phyloP scores from a whole-genome alignment of 2,888 invertebrate genomes.

The Ectemnius lituratus region DNA sequence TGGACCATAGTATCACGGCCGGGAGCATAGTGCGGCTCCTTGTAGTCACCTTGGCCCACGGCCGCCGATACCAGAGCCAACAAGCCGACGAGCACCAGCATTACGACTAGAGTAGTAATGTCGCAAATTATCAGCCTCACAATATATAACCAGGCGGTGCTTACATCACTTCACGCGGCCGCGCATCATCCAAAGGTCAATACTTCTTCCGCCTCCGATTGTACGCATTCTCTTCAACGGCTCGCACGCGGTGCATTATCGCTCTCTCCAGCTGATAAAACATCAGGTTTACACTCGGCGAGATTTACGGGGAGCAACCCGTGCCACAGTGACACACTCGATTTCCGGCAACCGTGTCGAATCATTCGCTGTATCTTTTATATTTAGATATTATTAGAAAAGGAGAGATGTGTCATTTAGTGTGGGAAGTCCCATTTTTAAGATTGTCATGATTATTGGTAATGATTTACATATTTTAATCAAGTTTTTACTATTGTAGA shows the following conservation, averaged over 20 bases:
- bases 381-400: too few species aligned
- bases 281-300: neutral
- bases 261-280: constrained; percentile 12
- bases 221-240: constrained; percentile 24
- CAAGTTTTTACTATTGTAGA: too few species aligned
- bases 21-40: constrained; percentile 79
- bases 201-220: constrained; percentile 10
- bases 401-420: too few species aligned
- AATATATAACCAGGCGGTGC: constrained; percentile 46
- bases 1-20: constrained; percentile 81
- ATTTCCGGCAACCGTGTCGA: too few species aligned
- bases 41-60: constrained; percentile 30
- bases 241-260: neutral
- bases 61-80: constrained; percentile 44
- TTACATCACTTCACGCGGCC: constrained; percentile 24
- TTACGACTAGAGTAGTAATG: constrained; percentile 40
- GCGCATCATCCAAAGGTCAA: constrained; percentile 45
- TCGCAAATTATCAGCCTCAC: constrained; percentile 27
- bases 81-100: constrained; percentile 48
- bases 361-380: too few species aligned
- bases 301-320: neutral
- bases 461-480: too few species aligned
- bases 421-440: too few species aligned
- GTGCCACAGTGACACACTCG: too few species aligned
- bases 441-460: too few species aligned